Base-by-base conservation (phyloP, 2,113 vertebrate genomes). In the Bungarus multicinctus region DNA sequence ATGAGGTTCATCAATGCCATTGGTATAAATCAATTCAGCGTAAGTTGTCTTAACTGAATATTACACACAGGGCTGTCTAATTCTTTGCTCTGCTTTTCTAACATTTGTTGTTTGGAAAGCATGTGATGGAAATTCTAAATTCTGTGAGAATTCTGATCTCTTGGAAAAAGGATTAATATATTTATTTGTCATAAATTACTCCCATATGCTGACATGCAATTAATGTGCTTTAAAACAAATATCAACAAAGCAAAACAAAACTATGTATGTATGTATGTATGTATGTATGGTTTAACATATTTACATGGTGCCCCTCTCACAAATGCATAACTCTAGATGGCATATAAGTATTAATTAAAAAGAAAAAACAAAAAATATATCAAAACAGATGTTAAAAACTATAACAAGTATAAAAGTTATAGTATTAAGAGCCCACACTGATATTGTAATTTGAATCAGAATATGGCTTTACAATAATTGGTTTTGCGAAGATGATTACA, bases 1-100 rank as follows among this genome's bases (percentile, higher is more conserved):
- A 95, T 94, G 90, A 96, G 91, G 93, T 92, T 90, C 57, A 94
- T 93, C 92, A 94, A 91, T 89, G 92, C 87, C 89, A 88, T 92
- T 94, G 92, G 88, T 94, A 89, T 94, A 92, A 91, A 91, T 69
- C 88, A 53, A 94, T 91, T 69, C 43, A 54, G 64, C 86, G 94
- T 93, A 93, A 94, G 45, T 92, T 11, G 23, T 54, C 91, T 89
- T 94, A 88, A 94, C 81, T 92, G 88, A 53, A 94, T 4, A 64
- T 93, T 87, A 93, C 3, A 53, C n/a, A 53, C 22, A 60, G 27
- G 88, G 86, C 58, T 60, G 64, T 92, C 85, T 30, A 50, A 91
- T 74, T 90, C 93, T 95, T 30, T 11, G 55, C 94, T 87, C 43
- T 90, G 9, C 90, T 92, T 18, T 69, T 50, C 39, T 18, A 52